These are phyloP conservation scores for Zaprionus ornatus DNA, from an alignment of 1,140 invertebrate species.

Conservation along the genomic window DNA sequence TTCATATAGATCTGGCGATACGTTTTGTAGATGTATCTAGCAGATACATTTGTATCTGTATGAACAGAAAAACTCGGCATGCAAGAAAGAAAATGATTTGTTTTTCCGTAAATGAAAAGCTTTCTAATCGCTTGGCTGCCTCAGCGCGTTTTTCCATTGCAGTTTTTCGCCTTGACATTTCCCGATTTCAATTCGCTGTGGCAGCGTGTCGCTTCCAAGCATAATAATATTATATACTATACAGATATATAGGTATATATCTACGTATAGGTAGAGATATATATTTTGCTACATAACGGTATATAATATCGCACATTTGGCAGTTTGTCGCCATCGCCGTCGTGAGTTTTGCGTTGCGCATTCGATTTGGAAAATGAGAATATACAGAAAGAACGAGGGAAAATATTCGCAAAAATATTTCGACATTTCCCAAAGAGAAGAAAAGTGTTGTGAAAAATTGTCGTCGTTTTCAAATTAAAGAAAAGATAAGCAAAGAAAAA, in stretches of 20 bases:
- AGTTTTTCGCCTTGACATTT: slow-evolving; percentile 76
- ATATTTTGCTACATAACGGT: slow-evolving; percentile 12
- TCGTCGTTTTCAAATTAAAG: neutral
- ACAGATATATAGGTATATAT: slow-evolving; percentile 23
- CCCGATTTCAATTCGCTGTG: slow-evolving; percentile 47
- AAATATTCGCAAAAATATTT: slow-evolving; percentile 54
- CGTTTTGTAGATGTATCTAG: slow-evolving; percentile 27
- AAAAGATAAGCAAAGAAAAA: neutral
- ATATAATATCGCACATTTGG: slow-evolving; percentile 51
- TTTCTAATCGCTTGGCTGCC: slow-evolving; percentile 72
- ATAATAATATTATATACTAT: slow-evolving; percentile 21
- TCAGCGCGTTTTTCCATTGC: slow-evolving; percentile 58
- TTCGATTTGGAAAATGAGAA: slow-evolving; percentile 70
- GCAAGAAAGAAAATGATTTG: slow-evolving; percentile 51
- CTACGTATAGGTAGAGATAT: slow-evolving; percentile 26
- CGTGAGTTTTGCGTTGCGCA: slow-evolving; percentile 62
- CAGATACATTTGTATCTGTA: slow-evolving; percentile 37
- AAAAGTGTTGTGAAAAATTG: slow-evolving; percentile 2
- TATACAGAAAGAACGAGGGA: slow-evolving; percentile 26
- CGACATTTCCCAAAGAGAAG: slow-evolving; percentile 20
- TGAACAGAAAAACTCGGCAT: slow-evolving; percentile 1
- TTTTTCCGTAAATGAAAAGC: slow-evolving; percentile 75
- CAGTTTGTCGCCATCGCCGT: slow-evolving; percentile 48
- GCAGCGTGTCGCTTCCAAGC: slow-evolving; percentile 41
- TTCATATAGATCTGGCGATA: slow-evolving; percentile 2